Evolutionary conservation across 1,140 invertebrate species (phyloP), one percentile per base, ranked within the genome.

Genomic region (Hypsibius dujardini): DNA sequence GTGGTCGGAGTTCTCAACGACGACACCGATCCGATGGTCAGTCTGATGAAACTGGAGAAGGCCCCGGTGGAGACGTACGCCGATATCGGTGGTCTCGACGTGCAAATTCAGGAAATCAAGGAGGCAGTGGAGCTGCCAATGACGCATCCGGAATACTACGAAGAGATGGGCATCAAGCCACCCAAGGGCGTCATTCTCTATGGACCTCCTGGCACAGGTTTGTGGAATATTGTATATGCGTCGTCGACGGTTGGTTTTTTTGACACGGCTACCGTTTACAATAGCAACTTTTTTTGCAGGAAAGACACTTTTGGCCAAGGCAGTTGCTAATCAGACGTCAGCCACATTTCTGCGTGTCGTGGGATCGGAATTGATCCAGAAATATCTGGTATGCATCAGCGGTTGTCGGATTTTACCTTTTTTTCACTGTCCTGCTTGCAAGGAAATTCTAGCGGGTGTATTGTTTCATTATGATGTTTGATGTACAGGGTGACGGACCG

Each of bases 21-120:
- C 83, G 96, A 99, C 78, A 97, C 94, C n/a, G 96, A 99, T 83
- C 96, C 96, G 15, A 98, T 99, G 95, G 96, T 99, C 1, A 98
- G 94, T 47, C 96, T 99, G 0, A 99, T 99, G 96, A 99, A 99
- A 80, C 79, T 99, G 47, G 96, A 99, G 77, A 99, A 99, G 79
- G 96, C 96, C 45, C 96, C 96, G 12, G 93, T 98, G 81, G 96
- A 99, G 82, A 99, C 96, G 0, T 99, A 99, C 80, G 95, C 95
- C 28, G 96, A 99, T 82, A 98, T 99, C 80, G 96, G 96, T 78
- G 95, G 95, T 62, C 82, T 98, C n/a, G 95, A 98, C 79, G 92
- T 90, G 69, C 96, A 99, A 82, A 99, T 99, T 80, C 95, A 98
- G 81, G 96, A 99, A 84, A 99, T 96, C 70, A 93, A 98, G 82